Conservation (phyloP, 2,113 vertebrate species). For the Oncorhynchus keta region DNA sequence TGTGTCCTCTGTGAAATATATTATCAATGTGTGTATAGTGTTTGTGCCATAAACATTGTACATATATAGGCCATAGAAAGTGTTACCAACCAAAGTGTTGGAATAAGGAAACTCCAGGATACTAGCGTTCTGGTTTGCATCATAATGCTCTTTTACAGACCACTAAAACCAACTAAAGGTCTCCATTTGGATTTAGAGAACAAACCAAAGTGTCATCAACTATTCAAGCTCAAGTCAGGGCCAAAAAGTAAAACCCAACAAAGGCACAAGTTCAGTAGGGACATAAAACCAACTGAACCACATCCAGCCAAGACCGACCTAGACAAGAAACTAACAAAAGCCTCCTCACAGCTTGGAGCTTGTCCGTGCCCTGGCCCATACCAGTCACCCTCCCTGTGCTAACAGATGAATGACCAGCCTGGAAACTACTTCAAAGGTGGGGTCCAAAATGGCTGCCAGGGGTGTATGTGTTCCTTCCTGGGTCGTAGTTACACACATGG, state of each 20-base stretch:
- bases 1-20: background rate
- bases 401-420: constrained; percentile 27
- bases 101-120: too few species aligned
- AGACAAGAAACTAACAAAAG: constrained; percentile 28
- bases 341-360: background rate
- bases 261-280: background rate
- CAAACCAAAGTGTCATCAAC: background rate
- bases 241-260: constrained; percentile 1
- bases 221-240: constrained; percentile 3
- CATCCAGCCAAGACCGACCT: constrained; percentile 10
- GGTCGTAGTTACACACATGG: constrained; percentile 48
- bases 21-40: background rate
- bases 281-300: background rate
- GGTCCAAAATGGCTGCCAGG: constrained; percentile 39
- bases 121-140: too few species aligned
- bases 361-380: background rate
- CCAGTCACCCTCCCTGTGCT: background rate
- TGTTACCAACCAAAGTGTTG: too few species aligned
- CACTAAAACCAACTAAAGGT: too few species aligned
- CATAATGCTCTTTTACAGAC: too few species aligned
- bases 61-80: background rate
- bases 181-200: background rate
- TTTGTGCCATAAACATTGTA: background rate
- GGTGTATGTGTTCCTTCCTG: constrained; percentile 36
- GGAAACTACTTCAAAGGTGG: constrained; percentile 39